Evolutionary conservation across 2,888 invertebrate genomes (phyloP).

Genomic region (Dione vanillae): DNA sequence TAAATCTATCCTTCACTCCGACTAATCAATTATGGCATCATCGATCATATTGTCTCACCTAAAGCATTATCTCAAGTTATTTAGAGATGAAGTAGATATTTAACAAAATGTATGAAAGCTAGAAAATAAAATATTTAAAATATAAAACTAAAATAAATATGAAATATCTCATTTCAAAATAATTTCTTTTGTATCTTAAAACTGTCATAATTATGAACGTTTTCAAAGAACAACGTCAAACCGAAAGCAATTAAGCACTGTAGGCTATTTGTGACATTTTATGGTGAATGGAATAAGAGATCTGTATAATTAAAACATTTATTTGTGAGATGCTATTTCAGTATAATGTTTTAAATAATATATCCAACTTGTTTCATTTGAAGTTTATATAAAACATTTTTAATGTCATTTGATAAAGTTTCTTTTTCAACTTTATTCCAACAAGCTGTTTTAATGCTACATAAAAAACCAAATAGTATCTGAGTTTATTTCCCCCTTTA

Average conservation of each 20-base stretch:
- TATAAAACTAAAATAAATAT: not conserved
- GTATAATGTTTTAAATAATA: not conserved
- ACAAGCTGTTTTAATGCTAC: no score
- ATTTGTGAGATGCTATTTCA: slow-evolving; percentile 10
- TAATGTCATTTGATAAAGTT: no score
- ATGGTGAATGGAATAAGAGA: slow-evolving; percentile 4
- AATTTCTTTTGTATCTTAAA: slow-evolving; percentile 26
- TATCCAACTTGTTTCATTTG: not conserved
- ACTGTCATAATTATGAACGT: slow-evolving; percentile 23
- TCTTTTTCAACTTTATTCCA: no score
- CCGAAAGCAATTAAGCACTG: slow-evolving; percentile 29
- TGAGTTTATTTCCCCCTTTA: not conserved
- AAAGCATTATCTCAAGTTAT: not conserved
- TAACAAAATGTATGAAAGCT: not conserved
- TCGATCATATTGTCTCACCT: not conserved
- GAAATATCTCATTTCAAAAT: not conserved
- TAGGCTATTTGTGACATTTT: slow-evolving; percentile 31
- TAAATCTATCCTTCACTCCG: not conserved
- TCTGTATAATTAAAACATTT: slow-evolving; percentile 24
- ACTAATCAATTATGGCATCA: not conserved
- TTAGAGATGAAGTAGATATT: not conserved
- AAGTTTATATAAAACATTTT: not conserved
- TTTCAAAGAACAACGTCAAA: slow-evolving; percentile 26
- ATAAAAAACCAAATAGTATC: no score
- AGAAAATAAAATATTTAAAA: slow-evolving; percentile 7